These are phyloP conservation scores for Leptonema lineaticorne DNA, from an alignment of 1,140 invertebrate species.

Conservation along the genomic window DNA sequence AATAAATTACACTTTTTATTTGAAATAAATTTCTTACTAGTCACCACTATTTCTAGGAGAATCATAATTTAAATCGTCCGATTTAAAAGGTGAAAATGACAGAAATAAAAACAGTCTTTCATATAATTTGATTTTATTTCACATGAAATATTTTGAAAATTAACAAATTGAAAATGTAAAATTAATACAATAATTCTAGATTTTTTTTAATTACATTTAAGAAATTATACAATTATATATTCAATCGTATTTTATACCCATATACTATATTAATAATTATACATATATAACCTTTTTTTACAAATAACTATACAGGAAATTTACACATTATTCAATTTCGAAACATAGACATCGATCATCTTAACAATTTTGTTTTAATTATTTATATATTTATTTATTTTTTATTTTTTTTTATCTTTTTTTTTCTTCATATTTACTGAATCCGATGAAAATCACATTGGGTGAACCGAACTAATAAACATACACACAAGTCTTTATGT, in stretches of 20 bases:
- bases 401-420: too few species aligned
- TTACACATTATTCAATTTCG: conserved; percentile 18
- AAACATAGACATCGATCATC: not conserved
- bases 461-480: too few species aligned
- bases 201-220: conserved; percentile 13
- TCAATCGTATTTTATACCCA: conserved; percentile 32
- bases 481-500: too few species aligned
- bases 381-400: too few species aligned
- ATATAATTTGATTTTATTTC: conserved; percentile 30
- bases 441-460: too few species aligned
- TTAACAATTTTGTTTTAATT: not conserved
- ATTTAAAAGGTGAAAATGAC: too few species aligned
- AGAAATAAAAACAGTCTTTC: conserved; percentile 11
- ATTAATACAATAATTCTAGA: conserved; percentile 27
- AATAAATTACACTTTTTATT: too few species aligned
- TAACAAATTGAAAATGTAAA: conserved; percentile 29
- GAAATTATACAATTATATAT: conserved; percentile 34
- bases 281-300: conserved; percentile 31
- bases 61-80: too few species aligned
- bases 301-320: conserved; percentile 31
- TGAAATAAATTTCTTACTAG: too few species aligned
- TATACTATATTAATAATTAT: conserved; percentile 32
- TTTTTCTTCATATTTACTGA: too few species aligned
- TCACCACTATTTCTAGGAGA: too few species aligned
- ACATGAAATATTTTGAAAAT: conserved; percentile 33